A percentile compares a stretch with the other conserved stretches of the same genome.
Evolutionary conservation across 2,888 invertebrate species (phyloP).

Genomic region (Ophion ellenae): DNA sequence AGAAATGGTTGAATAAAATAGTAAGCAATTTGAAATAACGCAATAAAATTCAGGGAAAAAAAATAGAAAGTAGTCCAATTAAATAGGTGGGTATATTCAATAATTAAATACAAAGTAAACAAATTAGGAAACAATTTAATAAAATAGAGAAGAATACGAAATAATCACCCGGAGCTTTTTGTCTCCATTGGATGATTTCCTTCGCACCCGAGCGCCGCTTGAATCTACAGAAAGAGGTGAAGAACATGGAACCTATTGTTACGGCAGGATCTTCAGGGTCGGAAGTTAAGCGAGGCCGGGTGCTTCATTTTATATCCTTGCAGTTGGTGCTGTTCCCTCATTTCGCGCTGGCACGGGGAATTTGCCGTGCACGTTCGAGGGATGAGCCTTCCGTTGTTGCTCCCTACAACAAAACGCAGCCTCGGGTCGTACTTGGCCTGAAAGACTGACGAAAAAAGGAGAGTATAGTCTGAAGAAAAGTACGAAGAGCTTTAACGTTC

Average conservation of each 20-base stretch:
- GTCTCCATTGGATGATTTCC: no score
- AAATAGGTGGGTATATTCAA: no score
- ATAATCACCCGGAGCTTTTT: no score
- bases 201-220: no score
- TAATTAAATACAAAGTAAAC: no score
- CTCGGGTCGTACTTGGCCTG: constrained; percentile 50
- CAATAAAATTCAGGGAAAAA: no score
- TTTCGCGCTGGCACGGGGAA: constrained; percentile 32
- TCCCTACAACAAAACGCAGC: constrained; percentile 31
- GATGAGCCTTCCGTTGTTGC: constrained; percentile 58
- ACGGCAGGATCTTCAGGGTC: constrained; percentile 18
- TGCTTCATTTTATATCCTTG: constrained; percentile 46
- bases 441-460: constrained; percentile 35
- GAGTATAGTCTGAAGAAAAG: constrained; percentile 24
- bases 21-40: no score
- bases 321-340: constrained; percentile 26
- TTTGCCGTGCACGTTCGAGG: constrained; percentile 33
- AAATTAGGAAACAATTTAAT: no score
- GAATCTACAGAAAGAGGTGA: not conserved
- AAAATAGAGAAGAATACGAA: no score
- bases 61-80: no score
- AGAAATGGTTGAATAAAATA: no score
- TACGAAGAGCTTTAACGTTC: constrained; percentile 42
- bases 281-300: constrained; percentile 20
- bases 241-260: constrained; percentile 47